These are phyloP conservation scores for Acyrthosiphon pisum DNA, from an alignment of 1,140 invertebrate genomes.

Conservation along the genomic window DNA sequence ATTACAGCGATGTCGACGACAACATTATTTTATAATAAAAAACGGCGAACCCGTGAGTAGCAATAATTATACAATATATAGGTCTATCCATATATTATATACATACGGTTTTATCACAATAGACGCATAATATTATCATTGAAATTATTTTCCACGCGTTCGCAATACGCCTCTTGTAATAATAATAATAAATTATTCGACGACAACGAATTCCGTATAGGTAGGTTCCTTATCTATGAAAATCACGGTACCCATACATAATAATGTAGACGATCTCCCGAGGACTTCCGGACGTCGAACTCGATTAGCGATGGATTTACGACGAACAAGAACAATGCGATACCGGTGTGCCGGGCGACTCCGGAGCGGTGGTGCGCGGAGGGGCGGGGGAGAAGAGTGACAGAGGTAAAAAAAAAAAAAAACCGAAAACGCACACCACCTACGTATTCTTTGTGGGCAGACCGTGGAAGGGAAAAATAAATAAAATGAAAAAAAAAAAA, in stretches of 20 bases:
- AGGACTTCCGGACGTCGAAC: constrained; percentile 49
- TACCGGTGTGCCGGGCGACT: background rate
- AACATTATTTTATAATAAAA: background rate
- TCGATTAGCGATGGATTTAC: constrained; percentile 40
- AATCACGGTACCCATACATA: background rate
- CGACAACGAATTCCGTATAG: background rate
- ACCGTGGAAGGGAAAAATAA: background rate
- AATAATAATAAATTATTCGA: constrained; percentile 12
- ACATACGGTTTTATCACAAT: background rate
- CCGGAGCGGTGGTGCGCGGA: background rate
- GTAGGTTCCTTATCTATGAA: constrained; percentile 20
- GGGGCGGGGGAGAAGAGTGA: background rate
- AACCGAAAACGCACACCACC: background rate
- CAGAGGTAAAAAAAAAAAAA: background rate
- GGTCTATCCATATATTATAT: background rate
- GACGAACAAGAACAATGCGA: constrained; percentile 49
- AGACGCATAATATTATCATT: background rate
- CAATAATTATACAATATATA: background rate
- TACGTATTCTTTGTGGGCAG: background rate
- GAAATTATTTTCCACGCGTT: background rate
- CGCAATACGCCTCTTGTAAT: background rate
- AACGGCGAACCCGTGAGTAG: background rate
- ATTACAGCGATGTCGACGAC: background rate
- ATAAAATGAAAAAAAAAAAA: background rate
- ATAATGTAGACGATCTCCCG: background rate